Base-by-base conservation (phyloP, 2,888 invertebrate genomes). In the Scaeva pyrastri region DNA sequence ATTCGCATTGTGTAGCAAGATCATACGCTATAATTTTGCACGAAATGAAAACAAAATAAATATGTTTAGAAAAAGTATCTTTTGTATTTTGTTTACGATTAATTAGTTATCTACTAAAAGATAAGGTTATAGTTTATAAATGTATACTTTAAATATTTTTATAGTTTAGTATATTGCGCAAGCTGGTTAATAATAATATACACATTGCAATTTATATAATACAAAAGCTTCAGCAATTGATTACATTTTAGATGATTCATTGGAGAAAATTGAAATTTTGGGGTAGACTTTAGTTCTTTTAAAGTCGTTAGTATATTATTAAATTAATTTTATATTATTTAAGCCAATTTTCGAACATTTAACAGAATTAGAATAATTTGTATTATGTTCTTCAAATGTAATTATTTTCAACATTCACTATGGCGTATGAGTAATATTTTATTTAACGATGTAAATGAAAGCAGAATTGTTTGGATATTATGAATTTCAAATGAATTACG, bases 1-100 rank as follows among this genome's bases (percentile, higher is more conserved):
- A 95, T 76, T 96, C 96, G 90, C 96, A 96, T 91, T 96, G 96
- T 58, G 96, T 96, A 84, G 97, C 97, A 92, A 97, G 93, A 93
- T 97, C 97, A 91, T 97, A 97, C 58, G 96, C 96, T 95, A 62
- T 10, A 62, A 76, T 19, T 11, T 23, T 2, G 14, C 4, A 16
- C 6, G 16, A 16, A 50, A n/a, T 14, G 7, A 10, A 36, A 73
- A 62, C n/a, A 21, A 10, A 11, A 19, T 36, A 19, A 45, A 39
- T 36, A 66, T 14, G n/a, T n/a, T n/a, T n/a, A n/a, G n/a, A n/a
- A 21, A 26, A 3, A 43, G 11, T 7, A 3, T 36, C 21, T 23
- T 16, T n/a, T 31, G 10, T 56, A 16, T 48, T 1, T 19, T 4
- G 19, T 50, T 50, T 50, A 21, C 21, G 21, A 12, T 50, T 23